Conservation (phyloP, 1,140 invertebrate genomes). For the Bursaphelenchus mucronatus region DNA sequence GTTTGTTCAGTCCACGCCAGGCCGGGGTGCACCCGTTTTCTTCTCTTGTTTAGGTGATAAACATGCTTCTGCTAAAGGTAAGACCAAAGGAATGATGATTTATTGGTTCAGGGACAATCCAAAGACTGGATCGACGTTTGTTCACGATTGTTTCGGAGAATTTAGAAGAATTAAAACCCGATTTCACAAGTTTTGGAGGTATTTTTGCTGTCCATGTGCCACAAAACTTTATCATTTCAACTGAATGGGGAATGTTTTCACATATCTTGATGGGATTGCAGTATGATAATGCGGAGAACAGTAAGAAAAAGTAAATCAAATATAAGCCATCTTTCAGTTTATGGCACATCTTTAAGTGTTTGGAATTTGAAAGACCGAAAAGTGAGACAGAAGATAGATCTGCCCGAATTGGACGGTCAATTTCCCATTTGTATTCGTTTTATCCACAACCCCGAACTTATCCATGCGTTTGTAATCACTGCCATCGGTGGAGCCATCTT, state of each 20-base stretch:
- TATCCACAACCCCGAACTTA: slow-evolving; percentile 39
- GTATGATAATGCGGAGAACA: not conserved
- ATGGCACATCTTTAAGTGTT: slow-evolving; percentile 39
- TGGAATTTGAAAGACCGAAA: slow-evolving; percentile 35
- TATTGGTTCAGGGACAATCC: slow-evolving; percentile 7
- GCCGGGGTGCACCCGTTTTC: slow-evolving; percentile 18
- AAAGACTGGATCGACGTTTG: slow-evolving; percentile 3
- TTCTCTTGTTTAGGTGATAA: slow-evolving; percentile 30
- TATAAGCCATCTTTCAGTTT: slow-evolving; percentile 5
- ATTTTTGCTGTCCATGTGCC: slow-evolving; percentile 86
- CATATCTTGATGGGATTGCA: slow-evolving; percentile 1
- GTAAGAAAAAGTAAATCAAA: no score
- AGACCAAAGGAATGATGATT: slow-evolving; percentile 2
- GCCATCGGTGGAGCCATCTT: slow-evolving; percentile 37
- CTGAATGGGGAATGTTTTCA: slow-evolving; percentile 74
- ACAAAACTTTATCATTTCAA: slow-evolving; percentile 79
- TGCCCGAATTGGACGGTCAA: slow-evolving; percentile 31
- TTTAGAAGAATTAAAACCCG: not conserved
- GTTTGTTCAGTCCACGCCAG: slow-evolving; percentile 12
- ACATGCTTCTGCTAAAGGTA: slow-evolving; percentile 32
- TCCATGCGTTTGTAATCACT: slow-evolving; percentile 39
- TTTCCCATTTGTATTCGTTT: slow-evolving; percentile 43
- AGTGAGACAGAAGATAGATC: slow-evolving; percentile 31
- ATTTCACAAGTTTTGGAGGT: slow-evolving; percentile 36
- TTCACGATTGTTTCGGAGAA: slow-evolving; percentile 1